Evolutionary conservation across 2,797 vertebrate genomes (phyloP), one percentile per base, ranked within the genome.

Genomic region (Diceros bicornis): DNA sequence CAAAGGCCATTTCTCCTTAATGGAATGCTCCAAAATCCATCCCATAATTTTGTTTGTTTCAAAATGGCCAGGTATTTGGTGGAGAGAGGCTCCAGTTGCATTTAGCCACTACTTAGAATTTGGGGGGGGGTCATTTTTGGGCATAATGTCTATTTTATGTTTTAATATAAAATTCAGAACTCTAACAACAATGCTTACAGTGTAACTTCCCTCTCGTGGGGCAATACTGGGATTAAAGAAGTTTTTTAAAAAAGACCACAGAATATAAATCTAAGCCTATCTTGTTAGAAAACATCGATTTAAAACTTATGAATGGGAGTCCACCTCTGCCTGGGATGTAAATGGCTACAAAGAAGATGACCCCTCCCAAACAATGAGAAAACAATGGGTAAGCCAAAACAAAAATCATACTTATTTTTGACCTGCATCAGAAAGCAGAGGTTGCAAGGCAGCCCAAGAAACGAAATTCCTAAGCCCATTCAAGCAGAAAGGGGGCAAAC

Each of bases 221-320:
- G 25, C 32, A 79, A 85, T 79, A 79, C 0, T 55, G 4, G 25
- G 21, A 69, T 85, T 75, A 72, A 47, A 47, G 79, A 93, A 57
- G 8, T 87, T 94, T 96, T 84, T 14, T 77, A 95, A 96, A 93
- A 37, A 71, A 86, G 8, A 91, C 18, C 20, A 91, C 0, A 71
- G 82, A 94, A 68, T 23, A 78, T 57, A 96, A 87, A 83, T 62
- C 62, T 20, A 97, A 95, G n/a, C 7, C 90, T 92, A 96, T 78
- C n/a, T 94, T 78, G 96, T 23, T 83, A 89, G 41, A 95, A 92
- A 86, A 57, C 27, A 68, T 59, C 82, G 96, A 74, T 71, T 90
- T 88, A 62, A 79, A 96, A 89, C 13, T 82, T 83, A 93, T 44
- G n/a, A 95, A 89, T 47, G n/a, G 12, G 34, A 91, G 75, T 85